A percentile compares a stretch with the other conserved stretches of the same genome.
phyloP scores from a whole-genome alignment of 2,888 invertebrate species.

The Amphipoea lucens region DNA sequence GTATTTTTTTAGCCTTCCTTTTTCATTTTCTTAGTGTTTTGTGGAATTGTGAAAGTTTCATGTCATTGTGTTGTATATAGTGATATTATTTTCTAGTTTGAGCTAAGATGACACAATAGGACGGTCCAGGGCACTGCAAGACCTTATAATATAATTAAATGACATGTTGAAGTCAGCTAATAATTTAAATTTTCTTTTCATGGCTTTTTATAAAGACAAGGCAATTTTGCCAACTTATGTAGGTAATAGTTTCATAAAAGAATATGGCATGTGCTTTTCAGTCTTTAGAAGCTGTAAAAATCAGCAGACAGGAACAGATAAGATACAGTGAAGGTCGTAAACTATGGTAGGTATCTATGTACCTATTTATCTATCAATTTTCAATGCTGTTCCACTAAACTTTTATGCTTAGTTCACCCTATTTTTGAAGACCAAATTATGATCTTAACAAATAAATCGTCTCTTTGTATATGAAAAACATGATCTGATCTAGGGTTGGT shows the following conservation, averaged over 20 bases:
- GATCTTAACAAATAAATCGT: background rate
- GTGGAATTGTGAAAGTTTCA: background rate
- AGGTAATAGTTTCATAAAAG: background rate
- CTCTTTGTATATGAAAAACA: background rate
- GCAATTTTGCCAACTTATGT: too few relatives aligned
- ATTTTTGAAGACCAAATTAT: background rate
- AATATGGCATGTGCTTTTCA: slow-evolving; percentile 16
- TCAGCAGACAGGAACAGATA: slow-evolving; percentile 34
- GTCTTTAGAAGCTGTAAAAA: slow-evolving; percentile 27
- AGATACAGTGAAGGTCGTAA: slow-evolving; percentile 22
- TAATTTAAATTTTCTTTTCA: too few relatives aligned
- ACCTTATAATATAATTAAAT: slow-evolving; percentile 43
- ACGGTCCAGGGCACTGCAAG: slow-evolving; percentile 86
- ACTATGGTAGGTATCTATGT: slow-evolving; percentile 9
- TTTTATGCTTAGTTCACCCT: slow-evolving; percentile 1
- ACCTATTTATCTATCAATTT: background rate
- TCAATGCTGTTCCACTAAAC: slow-evolving; percentile 1
- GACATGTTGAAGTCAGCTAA: too few relatives aligned
- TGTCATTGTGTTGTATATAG: background rate
- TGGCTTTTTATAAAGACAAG: too few relatives aligned
- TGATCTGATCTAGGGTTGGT: background rate
- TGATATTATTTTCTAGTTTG: background rate
- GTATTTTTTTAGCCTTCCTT: background rate
- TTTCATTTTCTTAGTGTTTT: background rate
- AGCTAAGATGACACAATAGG: slow-evolving; percentile 48